A percentile compares a stretch with the other conserved stretches of the same genome.
Conservation (phyloP, 1,140 invertebrate species). For the Magallana ariakensis region DNA sequence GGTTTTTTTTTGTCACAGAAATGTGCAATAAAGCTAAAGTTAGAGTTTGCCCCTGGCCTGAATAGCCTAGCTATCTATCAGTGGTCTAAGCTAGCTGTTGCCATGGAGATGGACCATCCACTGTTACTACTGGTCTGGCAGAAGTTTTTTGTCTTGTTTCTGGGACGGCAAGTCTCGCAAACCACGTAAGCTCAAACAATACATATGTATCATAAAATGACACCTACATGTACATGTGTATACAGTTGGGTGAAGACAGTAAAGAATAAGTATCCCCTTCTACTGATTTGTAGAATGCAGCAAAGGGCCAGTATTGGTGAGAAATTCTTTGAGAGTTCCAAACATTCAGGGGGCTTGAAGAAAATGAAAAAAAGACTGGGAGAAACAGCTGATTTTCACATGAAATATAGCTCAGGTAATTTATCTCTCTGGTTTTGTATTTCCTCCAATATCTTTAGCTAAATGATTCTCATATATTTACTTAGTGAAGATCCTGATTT, state of each 20-base stretch:
- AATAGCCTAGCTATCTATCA: slow-evolving; percentile 87
- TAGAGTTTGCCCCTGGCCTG: slow-evolving; percentile 81
- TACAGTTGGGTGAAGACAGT: no score
- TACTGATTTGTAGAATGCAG: slow-evolving; percentile 63
- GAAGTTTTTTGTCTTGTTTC: slow-evolving; percentile 88
- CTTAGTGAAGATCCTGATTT: no score
- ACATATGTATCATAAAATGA: no score
- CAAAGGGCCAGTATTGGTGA: slow-evolving; percentile 84
- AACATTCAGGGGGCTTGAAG: slow-evolving; percentile 86
- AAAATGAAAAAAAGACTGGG: slow-evolving; percentile 86
- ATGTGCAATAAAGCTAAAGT: slow-evolving; percentile 83
- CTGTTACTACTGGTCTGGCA: slow-evolving; percentile 88
- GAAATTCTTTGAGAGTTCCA: slow-evolving; percentile 88
- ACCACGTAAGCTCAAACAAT: slow-evolving; percentile 76
- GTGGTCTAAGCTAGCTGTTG: slow-evolving; percentile 89
- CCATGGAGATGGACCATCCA: slow-evolving; percentile 86
- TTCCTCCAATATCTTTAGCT: no score
- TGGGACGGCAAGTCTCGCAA: slow-evolving; percentile 81
- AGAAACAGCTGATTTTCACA: slow-evolving; percentile 85
- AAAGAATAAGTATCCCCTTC: background rate
- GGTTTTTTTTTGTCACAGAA: slow-evolving; percentile 81
- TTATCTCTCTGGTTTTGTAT: background rate
- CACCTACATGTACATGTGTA: no score
- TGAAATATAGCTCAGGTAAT: slow-evolving; percentile 55
- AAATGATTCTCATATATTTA: no score